Evolutionary conservation across 1,140 invertebrate species (phyloP), one percentile per base, ranked within the genome.

Genomic region (Dryas iulia): DNA sequence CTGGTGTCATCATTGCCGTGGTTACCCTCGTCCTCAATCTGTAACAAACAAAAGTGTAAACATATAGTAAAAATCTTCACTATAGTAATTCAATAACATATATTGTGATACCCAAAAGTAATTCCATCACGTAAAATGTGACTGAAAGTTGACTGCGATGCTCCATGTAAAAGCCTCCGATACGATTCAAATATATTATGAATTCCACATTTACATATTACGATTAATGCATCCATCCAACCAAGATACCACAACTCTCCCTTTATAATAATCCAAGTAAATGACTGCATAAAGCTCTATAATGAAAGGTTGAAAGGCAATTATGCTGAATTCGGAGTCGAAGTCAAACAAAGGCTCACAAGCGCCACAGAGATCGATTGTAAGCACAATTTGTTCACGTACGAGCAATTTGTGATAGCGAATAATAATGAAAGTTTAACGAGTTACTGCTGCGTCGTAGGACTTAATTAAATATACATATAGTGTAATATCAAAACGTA

Each of bases 21-120:
- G 87, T 98, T 98, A 56, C 97, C 97, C 83, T 99, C 98, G 86
- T 99, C 98, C 92, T 99, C 98, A 94, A 99, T 98, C 96, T 98
- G 92, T 24, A 94, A 95, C 83, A 87, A 93, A 69, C 83, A 59
- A 14, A 86, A 54, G 6, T 12, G 18, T 10, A 25, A 10, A 14
- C 18, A 18, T 8, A 18, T 2, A 18, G 6, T 18, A 39, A 6
- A n/a, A 35, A n/a, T 14, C 2, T 12, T 35, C 14, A 5, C 2
- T 14, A n/a, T 1, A 35, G n/a, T 35, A 14, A 7, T 14, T n/a
- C 14, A 2, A 86, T 25, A 58, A 83, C 69, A 93, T 87, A 93
- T 87, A 81, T 94, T 94, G 31, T 3, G 12, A 33, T 12, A 11
- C 10, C 11, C 10, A 8, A 33, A 10, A 33, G n/a, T n/a, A n/a